Evolutionary conservation across 2,113 vertebrate species (phyloP), one percentile per base, ranked within the genome.

Genomic region (Daphoenositta chrysoptera): DNA sequence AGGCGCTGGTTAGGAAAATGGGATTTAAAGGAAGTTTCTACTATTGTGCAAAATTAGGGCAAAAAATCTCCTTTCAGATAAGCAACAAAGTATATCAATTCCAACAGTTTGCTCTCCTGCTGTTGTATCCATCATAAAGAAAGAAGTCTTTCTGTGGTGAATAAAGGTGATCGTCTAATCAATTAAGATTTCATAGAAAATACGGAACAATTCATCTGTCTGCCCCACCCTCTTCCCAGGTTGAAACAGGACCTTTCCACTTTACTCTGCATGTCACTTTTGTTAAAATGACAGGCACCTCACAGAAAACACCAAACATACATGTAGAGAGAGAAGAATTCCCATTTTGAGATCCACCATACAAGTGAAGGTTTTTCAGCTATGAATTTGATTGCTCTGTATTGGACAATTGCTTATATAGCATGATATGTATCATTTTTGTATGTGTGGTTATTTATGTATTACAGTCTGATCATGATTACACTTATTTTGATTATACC

Each of bases 41-140:
- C 96, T 96, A 97, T 97, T 97, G 96, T 97, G 93, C 77, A 89
- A 97, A 97, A 97, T 97, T 96, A 97, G 96, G 97, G 95, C 97
- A 97, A 97, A 96, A 97, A 96, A 95, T 96, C 95, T 95, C 87
- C 96, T 97, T 97, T 97, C 96, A 97, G 95, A 93, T 97, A 95
- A 96, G 87, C 95, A 97, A 97, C 97, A 97, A 97, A 97, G 97
- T 97, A 60, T 97, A 96, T 96, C 97, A 94, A 86, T 96, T 97
- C 96, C 95, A 95, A 95, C 97, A 97, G 96, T 97, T 97, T 97
- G 97, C 96, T 97, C 96, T 97, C 97, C 97, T 94, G 97, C 96
- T 97, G 97, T 70, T 97, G 95, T 95, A 97, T 86, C 97, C 93
- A 95, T 95, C 93, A 72, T 93, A 96, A 97, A 97, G 95, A 96